Conservation (phyloP, 2,888 invertebrate species). For the Ochropleura leucogaster region DNA sequence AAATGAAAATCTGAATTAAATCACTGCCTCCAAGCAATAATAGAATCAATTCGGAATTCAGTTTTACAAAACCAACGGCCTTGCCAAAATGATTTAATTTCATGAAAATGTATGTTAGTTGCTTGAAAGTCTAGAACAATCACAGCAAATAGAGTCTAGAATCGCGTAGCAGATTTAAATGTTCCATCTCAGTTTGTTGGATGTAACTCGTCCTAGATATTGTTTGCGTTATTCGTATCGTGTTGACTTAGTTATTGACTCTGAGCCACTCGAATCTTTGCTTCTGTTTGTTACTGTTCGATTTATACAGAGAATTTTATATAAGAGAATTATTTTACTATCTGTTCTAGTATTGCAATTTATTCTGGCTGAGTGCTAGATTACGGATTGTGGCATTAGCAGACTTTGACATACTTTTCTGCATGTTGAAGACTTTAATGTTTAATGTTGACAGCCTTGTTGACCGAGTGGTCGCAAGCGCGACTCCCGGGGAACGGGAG, state of each 20-base stretch:
- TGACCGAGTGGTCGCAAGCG: not conserved
- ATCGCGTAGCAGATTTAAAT: slow-evolving; percentile 39
- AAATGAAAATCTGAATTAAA: slow-evolving; percentile 23
- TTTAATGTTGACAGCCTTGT: not conserved
- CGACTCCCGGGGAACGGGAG: not conserved
- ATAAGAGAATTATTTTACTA: slow-evolving; percentile 38
- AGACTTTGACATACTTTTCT: not conserved
- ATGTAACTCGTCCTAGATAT: slow-evolving; percentile 65
- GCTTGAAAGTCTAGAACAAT: slow-evolving; percentile 46
- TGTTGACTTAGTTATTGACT: slow-evolving; percentile 62
- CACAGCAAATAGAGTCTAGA: slow-evolving; percentile 27
- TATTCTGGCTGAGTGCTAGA: not conserved
- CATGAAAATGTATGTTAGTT: slow-evolving; percentile 61
- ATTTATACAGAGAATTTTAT: slow-evolving; percentile 41
- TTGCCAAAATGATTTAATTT: slow-evolving; percentile 18
- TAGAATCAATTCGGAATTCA: slow-evolving; percentile 24
- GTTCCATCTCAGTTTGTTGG: slow-evolving; percentile 47
- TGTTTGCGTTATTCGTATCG: slow-evolving; percentile 58
- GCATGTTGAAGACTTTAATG: not conserved
- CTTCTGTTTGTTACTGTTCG: slow-evolving; percentile 38
- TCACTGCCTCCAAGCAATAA: slow-evolving; percentile 1
- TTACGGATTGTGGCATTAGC: slow-evolving; percentile 1
- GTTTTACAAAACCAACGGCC: slow-evolving; percentile 27
- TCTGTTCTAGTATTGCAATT: slow-evolving; percentile 21
- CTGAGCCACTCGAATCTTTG: slow-evolving; percentile 50